Base-by-base conservation (phyloP, 2,888 invertebrate genomes). In the Lycia hirtaria region DNA sequence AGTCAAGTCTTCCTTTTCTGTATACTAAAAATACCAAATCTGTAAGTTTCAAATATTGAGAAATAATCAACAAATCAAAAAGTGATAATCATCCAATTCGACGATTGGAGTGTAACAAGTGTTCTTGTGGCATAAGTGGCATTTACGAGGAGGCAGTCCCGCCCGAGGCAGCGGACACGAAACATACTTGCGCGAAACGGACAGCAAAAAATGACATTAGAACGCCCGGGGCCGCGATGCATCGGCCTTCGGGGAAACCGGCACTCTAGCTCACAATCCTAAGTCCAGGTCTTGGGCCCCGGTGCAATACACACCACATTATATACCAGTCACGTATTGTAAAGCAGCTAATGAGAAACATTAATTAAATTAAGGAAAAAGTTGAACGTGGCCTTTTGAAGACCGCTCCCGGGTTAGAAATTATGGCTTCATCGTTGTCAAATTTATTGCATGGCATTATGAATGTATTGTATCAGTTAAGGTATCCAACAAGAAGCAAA, bases 191-290 rank as follows among this genome's bases (percentile, higher is more conserved):
- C 48, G 62, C 61, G 66, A 66, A 64, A 54, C 64, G 56, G 51
- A 49, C 61, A 38, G 59, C 62, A 72, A 85, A 83, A 86, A 82
- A 81, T 76, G 75, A 78, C 79, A 80, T 86, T 82, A 81, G 76
- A 80, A 75, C 76, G 81, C 68, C 78, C 76, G 63, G 56, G 33
- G 69, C 65, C 67, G 73, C 77, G 60, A 64, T 82, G 79, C 81
- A 76, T 72, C 82, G 87, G 83, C 86, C 86, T 87, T 86, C 81
- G 77, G 69, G 71, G 67, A 71, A 74, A n/a, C n/a, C n/a, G n/a
- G n/a, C n/a, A n/a, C n/a, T n/a, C 74, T 73, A 52, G 43, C 50
- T 45, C 50, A 51, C 10, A 37, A 17, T 10, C 26, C 6, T 17
- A 33, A 20, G 47, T 26, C 26, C 41, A 41, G 49, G 43, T 44